These are phyloP conservation scores for Aythya baeri DNA, from an alignment of 2,113 vertebrate species.

Conservation along the genomic window DNA sequence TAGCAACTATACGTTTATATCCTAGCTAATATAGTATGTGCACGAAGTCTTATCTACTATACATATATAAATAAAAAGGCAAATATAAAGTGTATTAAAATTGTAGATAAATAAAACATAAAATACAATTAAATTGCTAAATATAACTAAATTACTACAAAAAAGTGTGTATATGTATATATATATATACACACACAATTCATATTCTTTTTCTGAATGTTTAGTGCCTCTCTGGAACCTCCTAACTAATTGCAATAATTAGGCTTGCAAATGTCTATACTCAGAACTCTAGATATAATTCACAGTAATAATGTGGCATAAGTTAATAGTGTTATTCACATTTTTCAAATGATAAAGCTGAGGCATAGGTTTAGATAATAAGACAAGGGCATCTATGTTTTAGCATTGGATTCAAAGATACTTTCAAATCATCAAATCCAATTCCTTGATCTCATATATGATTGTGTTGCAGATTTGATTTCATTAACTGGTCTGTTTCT, in stretches of 20 bases:
- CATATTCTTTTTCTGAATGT: neutral
- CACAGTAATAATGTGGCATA: neutral
- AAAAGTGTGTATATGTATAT: neutral
- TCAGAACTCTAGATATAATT: neutral
- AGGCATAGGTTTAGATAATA: neutral
- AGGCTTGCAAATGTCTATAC: neutral
- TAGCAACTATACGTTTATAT: neutral
- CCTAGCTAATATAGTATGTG: neutral
- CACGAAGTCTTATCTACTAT: neutral
- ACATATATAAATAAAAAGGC: neutral
- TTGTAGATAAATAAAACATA: neutral
- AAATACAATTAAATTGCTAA: neutral
- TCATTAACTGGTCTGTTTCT: neutral
- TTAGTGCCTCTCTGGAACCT: neutral
- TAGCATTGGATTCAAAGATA: neutral
- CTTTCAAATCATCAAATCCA: neutral
- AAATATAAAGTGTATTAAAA: neutral
- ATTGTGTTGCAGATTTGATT: neutral
- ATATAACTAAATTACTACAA: neutral
- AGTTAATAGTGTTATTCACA: neutral
- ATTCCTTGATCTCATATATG: neutral
- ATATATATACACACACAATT: neutral
- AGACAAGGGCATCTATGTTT: neutral
- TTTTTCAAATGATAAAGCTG: neutral
- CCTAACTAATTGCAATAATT: neutral